Conservation (phyloP, 1,140 invertebrate species). For the Apis cerana region DNA sequence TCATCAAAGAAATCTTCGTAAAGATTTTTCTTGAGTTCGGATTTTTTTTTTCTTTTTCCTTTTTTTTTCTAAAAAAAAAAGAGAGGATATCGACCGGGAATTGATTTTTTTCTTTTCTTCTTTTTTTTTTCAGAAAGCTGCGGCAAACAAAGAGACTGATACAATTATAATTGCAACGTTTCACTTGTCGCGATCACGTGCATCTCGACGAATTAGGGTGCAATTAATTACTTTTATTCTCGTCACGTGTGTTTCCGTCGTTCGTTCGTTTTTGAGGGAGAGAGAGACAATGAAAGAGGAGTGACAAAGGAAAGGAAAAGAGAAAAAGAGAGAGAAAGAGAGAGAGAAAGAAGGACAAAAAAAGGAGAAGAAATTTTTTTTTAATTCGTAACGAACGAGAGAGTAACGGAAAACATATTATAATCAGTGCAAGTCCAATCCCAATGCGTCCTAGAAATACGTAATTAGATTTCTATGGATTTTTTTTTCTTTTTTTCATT, state of each 20-base stretch:
- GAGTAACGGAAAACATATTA: slow-evolving; percentile 26
- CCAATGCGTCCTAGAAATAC: neutral
- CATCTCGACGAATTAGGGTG: neutral
- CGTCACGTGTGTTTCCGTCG: neutral
- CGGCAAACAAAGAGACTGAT: neutral
- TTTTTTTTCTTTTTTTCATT: neutral
- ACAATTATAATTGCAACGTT: neutral
- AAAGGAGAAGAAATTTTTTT: neutral
- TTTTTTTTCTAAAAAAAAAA: neutral
- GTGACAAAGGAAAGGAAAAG: neutral
- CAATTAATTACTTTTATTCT: slow-evolving; percentile 52
- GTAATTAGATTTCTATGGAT: slow-evolving; percentile 4
- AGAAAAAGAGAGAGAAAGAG: neutral
- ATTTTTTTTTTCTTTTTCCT: no score
- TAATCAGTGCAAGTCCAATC: slow-evolving; percentile 48
- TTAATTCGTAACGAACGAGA: no score
- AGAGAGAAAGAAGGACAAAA: fast-evolving
- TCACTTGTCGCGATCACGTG: neutral
- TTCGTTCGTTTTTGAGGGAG: neutral
- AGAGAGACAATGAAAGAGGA: neutral
- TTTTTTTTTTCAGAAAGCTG: neutral
- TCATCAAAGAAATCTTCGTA: neutral
- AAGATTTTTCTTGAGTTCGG: neutral
- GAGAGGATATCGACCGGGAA: no score
- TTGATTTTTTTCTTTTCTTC: neutral